These are phyloP conservation scores for Loxodonta africana DNA, from an alignment of 2,113 vertebrate species.

Conservation along the genomic window DNA sequence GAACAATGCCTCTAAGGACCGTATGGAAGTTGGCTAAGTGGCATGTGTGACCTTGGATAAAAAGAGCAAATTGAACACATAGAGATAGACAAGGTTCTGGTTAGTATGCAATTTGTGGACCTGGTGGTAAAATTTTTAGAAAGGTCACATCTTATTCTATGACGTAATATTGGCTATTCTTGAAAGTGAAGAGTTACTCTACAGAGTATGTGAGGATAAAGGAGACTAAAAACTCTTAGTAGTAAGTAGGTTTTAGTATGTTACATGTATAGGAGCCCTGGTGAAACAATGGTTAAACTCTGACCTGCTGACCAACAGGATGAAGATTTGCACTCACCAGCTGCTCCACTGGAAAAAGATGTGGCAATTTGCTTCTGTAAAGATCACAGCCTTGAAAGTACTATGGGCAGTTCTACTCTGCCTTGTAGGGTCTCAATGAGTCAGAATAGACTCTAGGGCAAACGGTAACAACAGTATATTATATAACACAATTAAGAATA, in stretches of 20 bases:
- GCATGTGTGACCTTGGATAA: background rate
- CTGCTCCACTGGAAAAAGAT: too few species aligned
- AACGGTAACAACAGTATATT: too few species aligned
- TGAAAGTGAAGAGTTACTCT: background rate
- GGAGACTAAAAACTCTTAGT: background rate
- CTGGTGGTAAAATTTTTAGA: background rate
- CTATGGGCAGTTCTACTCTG: too few species aligned
- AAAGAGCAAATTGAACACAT: background rate
- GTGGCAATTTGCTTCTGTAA: too few species aligned
- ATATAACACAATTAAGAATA: background rate
- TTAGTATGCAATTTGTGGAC: background rate
- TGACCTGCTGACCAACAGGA: too few species aligned
- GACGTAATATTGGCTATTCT: background rate
- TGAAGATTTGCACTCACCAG: too few species aligned
- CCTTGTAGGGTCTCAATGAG: too few species aligned
- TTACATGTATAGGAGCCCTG: too few species aligned
- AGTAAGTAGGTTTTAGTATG: background rate
- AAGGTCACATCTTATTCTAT: background rate
- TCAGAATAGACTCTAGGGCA: too few species aligned
- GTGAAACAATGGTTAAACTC: too few species aligned
- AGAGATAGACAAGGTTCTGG: background rate
- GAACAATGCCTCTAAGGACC: background rate
- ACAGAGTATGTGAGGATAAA: background rate
- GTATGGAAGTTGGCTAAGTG: background rate
- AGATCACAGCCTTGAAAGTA: too few species aligned